These are phyloP conservation scores for Trichoplax adhaerens DNA, from an alignment of 37 sponge, comb jelly and placozoan genomes.

Conservation along the genomic window DNA sequence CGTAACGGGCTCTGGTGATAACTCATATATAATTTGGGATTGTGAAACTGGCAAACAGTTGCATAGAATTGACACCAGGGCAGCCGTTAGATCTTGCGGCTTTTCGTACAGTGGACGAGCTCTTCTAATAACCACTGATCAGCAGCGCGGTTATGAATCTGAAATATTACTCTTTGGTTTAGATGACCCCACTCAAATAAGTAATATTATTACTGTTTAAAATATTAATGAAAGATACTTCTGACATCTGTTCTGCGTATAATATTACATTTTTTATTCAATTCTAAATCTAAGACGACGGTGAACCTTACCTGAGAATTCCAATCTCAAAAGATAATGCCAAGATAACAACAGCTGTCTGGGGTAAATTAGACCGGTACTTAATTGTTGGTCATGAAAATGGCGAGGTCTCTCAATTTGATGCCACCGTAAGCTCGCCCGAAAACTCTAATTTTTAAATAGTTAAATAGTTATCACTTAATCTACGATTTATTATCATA, in stretches of 20 bases:
- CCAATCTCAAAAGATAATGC: conserved; percentile 6
- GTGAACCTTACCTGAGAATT: no score
- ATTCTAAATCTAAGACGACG: no score
- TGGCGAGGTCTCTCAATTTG: conserved; percentile 52
- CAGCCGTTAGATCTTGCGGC: conserved; percentile 72
- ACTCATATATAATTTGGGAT: conserved; percentile 81
- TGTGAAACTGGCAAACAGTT: conserved; percentile 63
- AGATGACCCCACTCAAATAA: no score
- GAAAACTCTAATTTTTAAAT: neutral
- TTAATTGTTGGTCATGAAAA: conserved; percentile 80
- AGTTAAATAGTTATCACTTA: neutral
- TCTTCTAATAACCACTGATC: conserved; percentile 71
- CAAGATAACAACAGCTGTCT: conserved; percentile 64
- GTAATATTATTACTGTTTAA: no score
- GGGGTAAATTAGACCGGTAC: conserved; percentile 81
- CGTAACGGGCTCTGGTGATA: conserved; percentile 81
- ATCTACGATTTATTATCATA: neutral
- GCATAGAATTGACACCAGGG: conserved; percentile 19
- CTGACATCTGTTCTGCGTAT: no score
- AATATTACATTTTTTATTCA: no score
- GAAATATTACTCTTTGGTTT: conserved; percentile 62
- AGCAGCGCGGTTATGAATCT: conserved; percentile 45
- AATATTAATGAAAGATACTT: no score
- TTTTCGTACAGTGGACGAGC: conserved; percentile 45
- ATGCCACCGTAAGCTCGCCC: conserved; percentile 6